Percentiles rank a stretch among this genome's conserved stretches.
phyloP scores from a whole-genome alignment of 2,888 invertebrate species.

The Drosophila anomelani region DNA sequence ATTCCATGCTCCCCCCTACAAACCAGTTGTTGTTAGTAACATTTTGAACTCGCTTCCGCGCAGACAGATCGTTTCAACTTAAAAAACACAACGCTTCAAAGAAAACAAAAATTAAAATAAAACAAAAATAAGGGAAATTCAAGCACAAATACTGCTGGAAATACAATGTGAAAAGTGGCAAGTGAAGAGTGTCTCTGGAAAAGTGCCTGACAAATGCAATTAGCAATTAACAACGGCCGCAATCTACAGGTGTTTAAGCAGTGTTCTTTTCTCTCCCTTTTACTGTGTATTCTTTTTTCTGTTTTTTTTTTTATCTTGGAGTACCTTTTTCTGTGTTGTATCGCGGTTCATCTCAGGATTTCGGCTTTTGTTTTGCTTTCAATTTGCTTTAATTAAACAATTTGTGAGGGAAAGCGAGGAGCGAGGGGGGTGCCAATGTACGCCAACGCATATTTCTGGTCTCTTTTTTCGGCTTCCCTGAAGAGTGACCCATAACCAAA shows the following conservation, averaged over 20 bases:
- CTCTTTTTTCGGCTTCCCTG: conserved; percentile 38
- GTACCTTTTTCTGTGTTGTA: conserved; percentile 28
- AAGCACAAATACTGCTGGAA: neutral
- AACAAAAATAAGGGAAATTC: neutral
- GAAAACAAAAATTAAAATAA: neutral
- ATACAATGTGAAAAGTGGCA: conserved; percentile 66
- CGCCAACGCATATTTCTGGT: conserved; percentile 35
- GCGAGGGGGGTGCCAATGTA: conserved; percentile 7
- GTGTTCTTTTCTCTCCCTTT: conserved; percentile 12
- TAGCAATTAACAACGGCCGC: conserved; percentile 19
- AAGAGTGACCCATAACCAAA: conserved; percentile 54
- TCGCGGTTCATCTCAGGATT: conserved; percentile 23
- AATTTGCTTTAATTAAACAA: conserved; percentile 67
- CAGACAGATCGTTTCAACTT: conserved; percentile 63
- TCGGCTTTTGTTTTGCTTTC: conserved; percentile 53
- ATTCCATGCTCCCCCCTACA: conserved; percentile 34
- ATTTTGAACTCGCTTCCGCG: conserved; percentile 63
- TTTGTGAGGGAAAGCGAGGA: conserved; percentile 11
- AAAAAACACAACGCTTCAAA: neutral
- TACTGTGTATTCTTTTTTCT: neutral
- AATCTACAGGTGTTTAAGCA: conserved; percentile 56
- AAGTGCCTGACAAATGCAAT: conserved; percentile 31
- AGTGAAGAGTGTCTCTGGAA: conserved; percentile 34
- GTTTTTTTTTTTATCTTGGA: conserved; percentile 4
- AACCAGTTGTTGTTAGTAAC: conserved; percentile 78